Evolutionary conservation across 2,797 vertebrate species (phyloP).

Genomic region (Cephalopachus bancanus): DNA sequence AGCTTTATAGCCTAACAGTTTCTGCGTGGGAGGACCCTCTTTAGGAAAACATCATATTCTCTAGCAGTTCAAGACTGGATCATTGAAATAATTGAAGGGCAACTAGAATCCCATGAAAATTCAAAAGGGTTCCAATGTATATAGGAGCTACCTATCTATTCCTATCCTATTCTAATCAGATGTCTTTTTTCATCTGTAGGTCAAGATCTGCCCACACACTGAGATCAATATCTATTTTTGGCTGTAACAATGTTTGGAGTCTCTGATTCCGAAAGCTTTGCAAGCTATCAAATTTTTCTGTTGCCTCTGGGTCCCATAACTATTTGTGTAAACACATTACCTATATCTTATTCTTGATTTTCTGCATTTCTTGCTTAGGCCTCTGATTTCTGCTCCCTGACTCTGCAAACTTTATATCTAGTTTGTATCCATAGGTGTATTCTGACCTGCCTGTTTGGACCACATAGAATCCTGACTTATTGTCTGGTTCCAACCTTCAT

Average conservation of each 20-base stretch:
- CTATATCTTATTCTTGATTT: not conserved
- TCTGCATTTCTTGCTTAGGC: not conserved
- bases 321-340: not conserved
- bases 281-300: not conserved
- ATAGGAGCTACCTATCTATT: not conserved
- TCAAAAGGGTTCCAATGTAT: not conserved
- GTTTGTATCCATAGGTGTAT: not conserved
- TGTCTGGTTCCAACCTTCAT: not conserved
- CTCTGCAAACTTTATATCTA: not conserved
- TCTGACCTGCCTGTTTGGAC: not conserved
- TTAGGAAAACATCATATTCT: constrained; percentile 55
- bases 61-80: constrained; percentile 36
- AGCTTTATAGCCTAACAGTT: constrained; percentile 13
- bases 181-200: not conserved
- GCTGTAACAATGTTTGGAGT: not conserved
- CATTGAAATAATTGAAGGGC: constrained; percentile 2
- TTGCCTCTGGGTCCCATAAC: not conserved
- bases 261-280: not conserved
- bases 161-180: not conserved
- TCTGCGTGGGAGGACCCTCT: not conserved
- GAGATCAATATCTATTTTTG: not conserved
- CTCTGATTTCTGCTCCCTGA: not conserved
- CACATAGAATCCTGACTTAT: not conserved
- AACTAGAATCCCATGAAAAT: not conserved
- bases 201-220: not conserved